Percentiles rank a stretch among this genome's conserved stretches.
Conservation (phyloP, 1,140 invertebrate species). For the Lysiphlebus fabarum region DNA sequence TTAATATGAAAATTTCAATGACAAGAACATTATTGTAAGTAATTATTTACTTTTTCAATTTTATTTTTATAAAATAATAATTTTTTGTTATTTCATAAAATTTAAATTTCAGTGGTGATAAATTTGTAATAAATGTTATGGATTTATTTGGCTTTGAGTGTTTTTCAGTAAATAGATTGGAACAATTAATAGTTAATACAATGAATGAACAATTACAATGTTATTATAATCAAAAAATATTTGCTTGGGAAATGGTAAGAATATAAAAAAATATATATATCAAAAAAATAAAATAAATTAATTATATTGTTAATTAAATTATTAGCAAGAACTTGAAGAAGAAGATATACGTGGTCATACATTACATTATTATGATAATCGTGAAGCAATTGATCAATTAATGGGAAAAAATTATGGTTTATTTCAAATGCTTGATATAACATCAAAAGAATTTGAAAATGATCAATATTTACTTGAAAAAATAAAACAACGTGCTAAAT, state of each 20-base stretch:
- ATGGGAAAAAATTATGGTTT: constrained; percentile 80
- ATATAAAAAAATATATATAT: no score
- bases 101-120: constrained; percentile 69
- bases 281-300: no score
- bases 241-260: constrained; percentile 81
- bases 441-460: constrained; percentile 66
- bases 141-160: constrained; percentile 92
- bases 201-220: constrained; percentile 88
- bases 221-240: constrained; percentile 82
- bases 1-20: constrained; percentile 78
- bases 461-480: constrained; percentile 62
- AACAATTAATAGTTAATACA: constrained; percentile 84
- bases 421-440: constrained; percentile 85
- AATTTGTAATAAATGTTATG: constrained; percentile 73
- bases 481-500: constrained; percentile 31
- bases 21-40: constrained; percentile 78
- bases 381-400: constrained; percentile 79
- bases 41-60: no score
- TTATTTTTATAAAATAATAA: constrained; percentile 4
- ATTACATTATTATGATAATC: constrained; percentile 83
- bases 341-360: constrained; percentile 73
- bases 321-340: constrained; percentile 73
- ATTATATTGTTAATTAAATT: no score
- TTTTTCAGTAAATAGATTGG: constrained; percentile 78
- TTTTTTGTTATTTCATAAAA: constrained; percentile 15